Evolutionary conservation across 2,113 vertebrate genomes (phyloP), one percentile per base, ranked within the genome.

Genomic region (Rhynchomys soricoides): DNA sequence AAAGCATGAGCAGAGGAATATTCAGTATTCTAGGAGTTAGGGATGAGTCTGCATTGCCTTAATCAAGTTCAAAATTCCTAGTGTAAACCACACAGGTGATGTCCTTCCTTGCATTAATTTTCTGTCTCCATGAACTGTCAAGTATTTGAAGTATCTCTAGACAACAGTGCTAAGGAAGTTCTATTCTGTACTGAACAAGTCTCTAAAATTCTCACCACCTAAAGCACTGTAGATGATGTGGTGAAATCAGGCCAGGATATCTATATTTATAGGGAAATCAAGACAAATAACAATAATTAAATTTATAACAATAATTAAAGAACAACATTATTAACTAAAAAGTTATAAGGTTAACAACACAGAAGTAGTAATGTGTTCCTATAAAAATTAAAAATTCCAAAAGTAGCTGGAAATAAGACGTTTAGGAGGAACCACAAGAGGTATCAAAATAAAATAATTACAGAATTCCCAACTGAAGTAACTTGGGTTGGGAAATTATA

Each of bases 221-320:
- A 62, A 95, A 93, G 90, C 79, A 11, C 29, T 64, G 15, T 62
- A 68, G 17, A 40, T 9, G 11, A 66, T 62, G 29, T 1, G 55
- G 12, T 55, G 31, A 92, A 91, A 89, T 16, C 43, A 93, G 68
- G 40, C 43, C 31, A 88, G 89, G 1, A 22, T 22, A 11, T 75
- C n/a, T 26, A 81, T 87, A 94, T 55, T 89, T 89, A 89, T 64
- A 95, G 37, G 55, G 52, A 88, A 95, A 92, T 82, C 50, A 86
- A 93, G 29, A 48, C 7, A 92, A 91, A 90, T 45, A 83, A 50
- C 48, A 52, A 50, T 15, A 24, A 62, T 55, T 55, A 55, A 55
- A n/a, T n/a, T n/a, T n/a, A n/a, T 59, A 86, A 68, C 8, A 40
- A 85, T 62, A 66, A 59, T 89, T 17, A 26, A 19, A 64, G 10